Base-by-base conservation (phyloP, 1,140 invertebrate species). In the Drosophila saltans region DNA sequence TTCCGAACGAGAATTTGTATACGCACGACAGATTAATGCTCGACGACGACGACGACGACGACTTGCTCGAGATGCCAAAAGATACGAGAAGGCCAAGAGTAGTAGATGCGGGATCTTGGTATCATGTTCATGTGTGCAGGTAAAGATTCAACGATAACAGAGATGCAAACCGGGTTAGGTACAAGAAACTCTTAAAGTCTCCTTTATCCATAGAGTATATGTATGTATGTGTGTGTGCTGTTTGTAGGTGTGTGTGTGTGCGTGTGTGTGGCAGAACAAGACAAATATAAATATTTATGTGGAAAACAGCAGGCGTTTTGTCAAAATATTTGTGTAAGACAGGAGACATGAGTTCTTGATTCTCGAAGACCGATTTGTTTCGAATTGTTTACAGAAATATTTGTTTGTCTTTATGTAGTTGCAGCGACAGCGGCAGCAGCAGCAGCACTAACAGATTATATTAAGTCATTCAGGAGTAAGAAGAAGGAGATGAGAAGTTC, bases 271-370 rank as follows among this genome's bases (percentile, higher is more conserved):
- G 57, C 61, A 43, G 70, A 63, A 48, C 61, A 68, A 69, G 70
- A 36, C 70, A 88, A 83, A 84, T 88, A 89, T 89, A 89, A 89
- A 89, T 89, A 89, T 89, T 90, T 89, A 89, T 89, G 75, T 89
- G 84, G 84, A 89, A 77, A 89, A 84, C 84, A 89, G 84, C 84
- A 84, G 85, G 84, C 84, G 85, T 90, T 89, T 89, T 89, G 84
- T 89, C 84, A 89, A 89, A 89, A 89, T 81, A 89, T 89, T 89
- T 89, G 84, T 89, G 84, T 75, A 88, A 78, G 77, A 66, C 77
- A 66, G 61, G 56, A 75, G 72, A 70, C 63, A 77, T 75, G 72
- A 61, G 59, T 78, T 79, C 73, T 80, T 80, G 77, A 71, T 80
- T 80, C 72, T 65, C 48, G 57, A 76, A 69, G 81, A 74, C 33